Base-by-base conservation (phyloP, 2,797 vertebrate genomes). In the Melopsittacus undulatus region DNA sequence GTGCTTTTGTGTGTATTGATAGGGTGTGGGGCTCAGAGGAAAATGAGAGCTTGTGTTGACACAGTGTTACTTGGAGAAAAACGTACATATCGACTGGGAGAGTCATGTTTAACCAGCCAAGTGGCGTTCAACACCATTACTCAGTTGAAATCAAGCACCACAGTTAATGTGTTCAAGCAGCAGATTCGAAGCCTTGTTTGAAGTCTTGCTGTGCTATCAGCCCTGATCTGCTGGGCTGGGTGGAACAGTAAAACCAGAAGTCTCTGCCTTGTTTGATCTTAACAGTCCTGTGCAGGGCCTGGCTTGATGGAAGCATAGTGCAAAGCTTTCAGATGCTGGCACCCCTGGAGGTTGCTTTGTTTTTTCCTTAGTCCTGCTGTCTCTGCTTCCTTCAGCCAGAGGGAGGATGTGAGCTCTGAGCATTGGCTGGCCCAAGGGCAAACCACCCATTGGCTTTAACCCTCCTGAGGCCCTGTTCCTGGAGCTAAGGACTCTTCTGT, bases 11-110 rank as follows among this genome's bases (percentile, higher is more conserved):
- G 85, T 29, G 43, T 57, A 75, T 78, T 74, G 87, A 89, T 89
- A 89, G 43, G 68, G 38, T 92, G 85, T 90, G n/a, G 38, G 90
- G 79, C 69, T 68, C 24, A 90, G 54, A 73, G 83, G 89, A 91
- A 79, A 79, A 89, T 23, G 22, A 80, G 90, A 95, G 93, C 87
- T 93, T 40, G 16, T 96, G 93, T 96, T 96, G 95, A 96, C 95
- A 94, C 77, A 97, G 92, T n/a, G 45, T 63, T 87, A 56, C 85
- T 95, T 7, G 49, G 94, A 92, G 91, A 48, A 77, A 85, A 96
- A 96, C 94, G 91, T 91, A 84, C 92, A 42, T 76, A 92, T 73
- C 92, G 89, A 84, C 79, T 88, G 84, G 69, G 94, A 57, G 54
- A 87, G 91, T 13, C 6, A 13, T 96, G 91, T 92, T 95, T 86